A percentile compares a stretch with the other conserved stretches of the same genome.
These are phyloP conservation scores for Adelosebastes latens DNA, from an alignment of 2,797 vertebrate genomes.

Conservation along the genomic window DNA sequence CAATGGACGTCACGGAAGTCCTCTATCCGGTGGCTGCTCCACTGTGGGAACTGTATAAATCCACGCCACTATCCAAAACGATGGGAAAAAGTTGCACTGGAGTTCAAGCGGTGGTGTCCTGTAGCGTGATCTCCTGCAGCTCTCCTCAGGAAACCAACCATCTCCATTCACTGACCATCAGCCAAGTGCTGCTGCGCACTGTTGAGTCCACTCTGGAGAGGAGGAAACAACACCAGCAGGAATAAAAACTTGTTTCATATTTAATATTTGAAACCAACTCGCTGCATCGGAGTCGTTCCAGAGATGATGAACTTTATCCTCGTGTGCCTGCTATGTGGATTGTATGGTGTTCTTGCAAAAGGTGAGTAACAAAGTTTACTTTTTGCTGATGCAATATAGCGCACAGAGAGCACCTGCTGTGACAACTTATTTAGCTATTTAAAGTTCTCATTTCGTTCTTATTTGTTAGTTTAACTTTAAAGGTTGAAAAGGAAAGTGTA, in stretches of 20 bases:
- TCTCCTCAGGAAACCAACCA: constrained; percentile 53
- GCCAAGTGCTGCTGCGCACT: constrained; percentile 20
- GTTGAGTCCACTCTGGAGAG: constrained; percentile 18
- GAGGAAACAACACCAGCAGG: constrained; percentile 39
- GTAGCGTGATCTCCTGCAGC: constrained; percentile 70
- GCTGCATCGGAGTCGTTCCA: constrained; percentile 39
- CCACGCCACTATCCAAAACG: constrained; percentile 50
- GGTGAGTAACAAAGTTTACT: constrained; percentile 70
- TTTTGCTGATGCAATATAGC: neutral
- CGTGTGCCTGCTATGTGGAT: constrained; percentile 82
- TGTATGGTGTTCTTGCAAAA: constrained; percentile 77
- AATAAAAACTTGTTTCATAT: constrained; percentile 45
- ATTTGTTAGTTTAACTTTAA: neutral
- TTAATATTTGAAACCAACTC: constrained; percentile 15
- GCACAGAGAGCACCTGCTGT: constrained; percentile 6
- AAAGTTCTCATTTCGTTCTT: neutral
- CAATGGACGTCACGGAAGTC: constrained; percentile 74
- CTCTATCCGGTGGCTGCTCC: constrained; percentile 65
- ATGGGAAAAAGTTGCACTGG: constrained; percentile 76
- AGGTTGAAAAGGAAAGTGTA: neutral
- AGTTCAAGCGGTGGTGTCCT: constrained; percentile 66
- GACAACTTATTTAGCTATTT: neutral
- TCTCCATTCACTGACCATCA: constrained; percentile 30
- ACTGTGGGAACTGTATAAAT: constrained; percentile 85
- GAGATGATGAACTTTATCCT: constrained; percentile 78